A percentile compares a stretch with the other conserved stretches of the same genome.
Evolutionary conservation across 2,888 invertebrate genomes (phyloP).

Genomic region (Archaeoteleia sp.): DNA sequence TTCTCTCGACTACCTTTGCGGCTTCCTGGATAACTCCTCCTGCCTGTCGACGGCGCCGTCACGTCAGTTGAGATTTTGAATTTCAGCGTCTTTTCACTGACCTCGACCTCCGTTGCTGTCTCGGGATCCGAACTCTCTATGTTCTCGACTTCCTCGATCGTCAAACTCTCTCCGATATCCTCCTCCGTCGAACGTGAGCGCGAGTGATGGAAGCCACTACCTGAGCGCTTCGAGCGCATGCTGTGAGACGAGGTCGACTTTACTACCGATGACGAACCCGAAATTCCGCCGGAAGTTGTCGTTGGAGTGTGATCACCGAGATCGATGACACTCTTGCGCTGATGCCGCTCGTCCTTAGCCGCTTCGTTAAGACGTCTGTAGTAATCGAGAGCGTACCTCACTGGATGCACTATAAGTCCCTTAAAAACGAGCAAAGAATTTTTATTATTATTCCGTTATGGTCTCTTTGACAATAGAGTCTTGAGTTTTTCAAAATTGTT

Average conservation of each 20-base stretch:
- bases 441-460: no score
- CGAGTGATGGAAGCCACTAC: slow-evolving; percentile 70
- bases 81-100: slow-evolving; percentile 84
- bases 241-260: slow-evolving; percentile 74
- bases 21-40: slow-evolving; percentile 82
- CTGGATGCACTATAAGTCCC: slow-evolving; percentile 80
- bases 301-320: slow-evolving; percentile 62
- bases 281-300: slow-evolving; percentile 51
- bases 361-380: slow-evolving; percentile 80
- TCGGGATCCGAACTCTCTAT: slow-evolving; percentile 78
- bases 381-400: slow-evolving; percentile 79
- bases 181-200: slow-evolving; percentile 70
- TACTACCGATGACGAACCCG: slow-evolving; percentile 57
- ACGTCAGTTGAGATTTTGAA: slow-evolving; percentile 86
- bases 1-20: no score
- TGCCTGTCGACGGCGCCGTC: slow-evolving; percentile 71
- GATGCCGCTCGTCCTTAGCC: slow-evolving; percentile 78
- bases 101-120: slow-evolving; percentile 84
- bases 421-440: no score
- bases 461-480: no score
- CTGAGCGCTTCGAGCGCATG: slow-evolving; percentile 75
- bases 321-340: slow-evolving; percentile 77
- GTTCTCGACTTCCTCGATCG: slow-evolving; percentile 76
- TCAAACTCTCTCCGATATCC: slow-evolving; percentile 69
- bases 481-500: no score